Evolutionary conservation across 2,888 invertebrate species (phyloP).

Genomic region (Lepidonotus clava): DNA sequence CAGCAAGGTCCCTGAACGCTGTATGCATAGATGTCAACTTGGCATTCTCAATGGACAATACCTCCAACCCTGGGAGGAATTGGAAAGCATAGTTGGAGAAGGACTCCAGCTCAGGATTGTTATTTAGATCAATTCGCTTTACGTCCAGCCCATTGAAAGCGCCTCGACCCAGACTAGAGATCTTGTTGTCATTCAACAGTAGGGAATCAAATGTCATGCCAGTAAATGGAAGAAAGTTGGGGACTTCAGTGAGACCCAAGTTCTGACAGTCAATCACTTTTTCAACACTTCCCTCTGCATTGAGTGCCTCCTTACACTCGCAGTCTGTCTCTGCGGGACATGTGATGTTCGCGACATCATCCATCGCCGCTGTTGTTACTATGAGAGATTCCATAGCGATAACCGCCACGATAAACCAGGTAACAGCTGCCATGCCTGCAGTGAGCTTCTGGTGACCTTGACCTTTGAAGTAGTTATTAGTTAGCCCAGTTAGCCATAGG

Average conservation of each 20-base stretch:
- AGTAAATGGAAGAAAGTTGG: slow-evolving; percentile 1
- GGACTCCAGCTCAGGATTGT: background rate
- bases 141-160: background rate
- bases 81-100: slow-evolving; percentile 43
- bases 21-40: background rate
- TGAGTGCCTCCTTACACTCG: background rate
- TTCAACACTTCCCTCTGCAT: background rate
- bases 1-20: background rate
- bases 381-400: background rate
- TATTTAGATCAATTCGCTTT: background rate
- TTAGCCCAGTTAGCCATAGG: background rate
- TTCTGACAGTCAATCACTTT: slow-evolving; percentile 13
- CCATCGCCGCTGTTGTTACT: background rate
- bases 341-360: background rate
- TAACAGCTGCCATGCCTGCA: background rate
- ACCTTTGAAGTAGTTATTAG: background rate
- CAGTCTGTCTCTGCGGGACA: background rate
- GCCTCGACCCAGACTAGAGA: background rate
- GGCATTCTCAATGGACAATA: background rate
- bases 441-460: no score
- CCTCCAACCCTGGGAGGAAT: background rate
- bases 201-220: background rate
- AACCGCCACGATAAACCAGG: background rate
- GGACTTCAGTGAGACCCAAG: background rate
- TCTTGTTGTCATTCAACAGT: background rate